Percentiles rank a stretch among this genome's conserved stretches.
Evolutionary conservation across 2,797 vertebrate species (phyloP).

Genomic region (Potorous gilbertii): DNA sequence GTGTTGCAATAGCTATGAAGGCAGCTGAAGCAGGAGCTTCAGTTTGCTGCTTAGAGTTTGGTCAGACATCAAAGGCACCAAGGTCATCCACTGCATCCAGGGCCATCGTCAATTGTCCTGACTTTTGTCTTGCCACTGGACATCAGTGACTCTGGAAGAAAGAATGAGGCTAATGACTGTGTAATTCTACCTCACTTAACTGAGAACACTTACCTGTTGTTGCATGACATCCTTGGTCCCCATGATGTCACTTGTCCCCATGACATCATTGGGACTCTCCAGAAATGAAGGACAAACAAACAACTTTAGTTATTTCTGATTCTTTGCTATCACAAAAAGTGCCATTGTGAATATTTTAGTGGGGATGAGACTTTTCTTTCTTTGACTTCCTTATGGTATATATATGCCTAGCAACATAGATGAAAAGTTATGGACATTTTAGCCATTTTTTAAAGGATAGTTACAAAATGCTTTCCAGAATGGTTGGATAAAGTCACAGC

Average conservation of each 20-base stretch:
- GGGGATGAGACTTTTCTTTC: not conserved
- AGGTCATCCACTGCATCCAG: not conserved
- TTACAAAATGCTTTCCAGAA: not conserved
- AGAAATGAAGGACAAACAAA: not conserved
- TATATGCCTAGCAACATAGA: not conserved
- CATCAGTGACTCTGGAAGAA: not conserved
- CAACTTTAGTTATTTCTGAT: not conserved
- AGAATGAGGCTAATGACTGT: not conserved
- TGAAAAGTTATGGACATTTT: not conserved
- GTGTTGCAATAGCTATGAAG: not conserved
- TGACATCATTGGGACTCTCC: not conserved
- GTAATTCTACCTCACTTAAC: not conserved
- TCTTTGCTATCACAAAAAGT: not conserved
- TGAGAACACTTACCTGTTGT: not conserved
- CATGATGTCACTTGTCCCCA: not conserved
- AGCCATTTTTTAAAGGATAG: not conserved
- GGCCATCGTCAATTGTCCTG: not conserved
- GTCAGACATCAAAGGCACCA: not conserved
- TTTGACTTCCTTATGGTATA: not conserved
- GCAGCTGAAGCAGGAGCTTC: not conserved
- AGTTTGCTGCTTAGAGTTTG: too few relatives aligned
- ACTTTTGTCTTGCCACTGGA: not conserved
- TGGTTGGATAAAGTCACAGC: not conserved
- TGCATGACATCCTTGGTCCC: too few relatives aligned
- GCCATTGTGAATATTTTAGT: not conserved